Conservation (phyloP, 2,797 vertebrate genomes). For the Sebastes taczanowskii region DNA sequence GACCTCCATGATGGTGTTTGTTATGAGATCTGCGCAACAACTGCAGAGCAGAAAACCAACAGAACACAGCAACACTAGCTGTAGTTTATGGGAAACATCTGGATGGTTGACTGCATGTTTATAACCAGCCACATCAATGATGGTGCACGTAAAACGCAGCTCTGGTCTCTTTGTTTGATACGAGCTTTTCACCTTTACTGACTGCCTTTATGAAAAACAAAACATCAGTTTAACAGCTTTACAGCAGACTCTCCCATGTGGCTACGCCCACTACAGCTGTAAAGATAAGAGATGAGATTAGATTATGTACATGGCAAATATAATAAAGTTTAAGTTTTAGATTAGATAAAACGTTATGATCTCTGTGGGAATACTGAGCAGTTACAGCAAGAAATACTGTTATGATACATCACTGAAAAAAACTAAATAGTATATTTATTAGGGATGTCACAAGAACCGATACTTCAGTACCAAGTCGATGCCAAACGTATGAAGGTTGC, state of each 20-base stretch:
- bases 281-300: neutral
- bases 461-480: neutral
- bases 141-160: no score
- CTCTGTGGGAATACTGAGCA: neutral
- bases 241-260: neutral
- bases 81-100: neutral
- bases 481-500: neutral
- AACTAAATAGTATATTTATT: neutral
- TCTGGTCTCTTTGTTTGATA: no score
- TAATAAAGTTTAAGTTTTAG: no score
- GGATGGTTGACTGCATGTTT: neutral
- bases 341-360: neutral
- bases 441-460: neutral
- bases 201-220: neutral
- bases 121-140: neutral
- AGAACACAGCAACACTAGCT: neutral
- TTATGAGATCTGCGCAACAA: neutral
- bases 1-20: neutral
- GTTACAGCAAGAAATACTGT: neutral
- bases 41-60: neutral
- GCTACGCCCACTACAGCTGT: neutral
- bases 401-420: neutral
- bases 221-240: neutral
- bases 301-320: no score
- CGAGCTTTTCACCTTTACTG: neutral